Conservation (phyloP, 2,797 vertebrate species). For the Meriones psammophilus region DNA sequence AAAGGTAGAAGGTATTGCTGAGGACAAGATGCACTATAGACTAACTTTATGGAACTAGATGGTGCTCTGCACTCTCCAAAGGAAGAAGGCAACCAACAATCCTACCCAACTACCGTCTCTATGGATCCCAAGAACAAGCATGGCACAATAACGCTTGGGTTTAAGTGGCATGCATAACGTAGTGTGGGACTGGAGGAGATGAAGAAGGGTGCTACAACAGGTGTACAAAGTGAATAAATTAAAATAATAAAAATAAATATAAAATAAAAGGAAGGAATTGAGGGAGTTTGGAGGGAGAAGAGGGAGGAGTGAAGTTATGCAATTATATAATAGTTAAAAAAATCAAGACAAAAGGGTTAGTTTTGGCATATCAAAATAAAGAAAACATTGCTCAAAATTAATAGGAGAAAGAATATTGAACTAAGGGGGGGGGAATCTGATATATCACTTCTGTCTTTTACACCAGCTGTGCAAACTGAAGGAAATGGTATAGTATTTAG, state of each 20-base stretch:
- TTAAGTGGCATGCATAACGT: background rate
- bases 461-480: background rate
- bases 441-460: background rate
- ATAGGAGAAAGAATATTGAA: background rate
- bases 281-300: background rate
- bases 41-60: background rate
- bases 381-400: background rate
- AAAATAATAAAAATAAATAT: too few relatives aligned
- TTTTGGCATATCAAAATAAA: background rate
- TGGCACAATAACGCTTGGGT: background rate
- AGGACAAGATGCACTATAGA: background rate
- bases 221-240: too few relatives aligned
- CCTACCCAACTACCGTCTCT: background rate
- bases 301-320: background rate
- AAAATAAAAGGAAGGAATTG: background rate
- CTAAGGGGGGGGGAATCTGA: background rate
- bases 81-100: background rate
- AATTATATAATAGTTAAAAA: background rate
- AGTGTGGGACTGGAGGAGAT: too few relatives aligned
- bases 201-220: too few relatives aligned
- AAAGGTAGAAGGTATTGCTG: background rate
- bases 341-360: background rate
- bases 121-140: background rate
- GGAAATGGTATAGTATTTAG: background rate
- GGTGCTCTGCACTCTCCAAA: background rate